These are phyloP conservation scores for Melanotaenia parkinsoni DNA, from an alignment of 2,797 vertebrate genomes.

Conservation along the genomic window DNA sequence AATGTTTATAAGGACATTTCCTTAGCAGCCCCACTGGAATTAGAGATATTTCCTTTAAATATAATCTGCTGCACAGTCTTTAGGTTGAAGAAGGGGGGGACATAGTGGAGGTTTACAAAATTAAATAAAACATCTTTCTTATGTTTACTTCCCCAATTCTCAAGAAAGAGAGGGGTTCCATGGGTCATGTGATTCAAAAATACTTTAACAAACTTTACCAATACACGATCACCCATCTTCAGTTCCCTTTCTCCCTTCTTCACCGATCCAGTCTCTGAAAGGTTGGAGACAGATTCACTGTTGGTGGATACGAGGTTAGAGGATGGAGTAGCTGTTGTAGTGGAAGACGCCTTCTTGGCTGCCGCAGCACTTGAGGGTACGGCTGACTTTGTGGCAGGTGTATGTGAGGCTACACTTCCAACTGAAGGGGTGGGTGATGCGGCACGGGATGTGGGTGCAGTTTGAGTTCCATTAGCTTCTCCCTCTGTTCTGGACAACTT, in stretches of 20 bases:
- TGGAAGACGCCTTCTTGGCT: constrained; percentile 76
- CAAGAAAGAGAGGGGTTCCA: neutral
- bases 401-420: constrained; percentile 82
- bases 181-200: constrained; percentile 21
- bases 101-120: neutral
- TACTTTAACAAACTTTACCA: constrained; percentile 85
- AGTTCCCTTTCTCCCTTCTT: constrained; percentile 97
- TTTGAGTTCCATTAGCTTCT: constrained; percentile 89
- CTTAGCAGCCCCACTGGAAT: constrained; percentile 26
- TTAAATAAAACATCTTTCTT: neutral
- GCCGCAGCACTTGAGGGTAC: constrained; percentile 77
- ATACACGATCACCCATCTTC: constrained; percentile 93
- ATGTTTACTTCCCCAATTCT: constrained; percentile 29
- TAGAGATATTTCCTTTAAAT: constrained; percentile 52
- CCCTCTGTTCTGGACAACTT: constrained; percentile 91
- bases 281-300: constrained; percentile 95
- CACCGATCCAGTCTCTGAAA: constrained; percentile 93
- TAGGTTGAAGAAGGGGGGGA: neutral
- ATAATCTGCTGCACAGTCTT: constrained; percentile 19
- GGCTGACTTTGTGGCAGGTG: constrained; percentile 70
- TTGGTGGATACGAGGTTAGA: constrained; percentile 90
- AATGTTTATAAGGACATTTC: constrained; percentile 36
- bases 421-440: constrained; percentile 87
- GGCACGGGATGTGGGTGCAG: constrained; percentile 83
- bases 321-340: constrained; percentile 58